Evolutionary conservation across 2,113 vertebrate species (phyloP), one percentile per base, ranked within the genome.

Genomic region (Ochotona curzoniae): DNA sequence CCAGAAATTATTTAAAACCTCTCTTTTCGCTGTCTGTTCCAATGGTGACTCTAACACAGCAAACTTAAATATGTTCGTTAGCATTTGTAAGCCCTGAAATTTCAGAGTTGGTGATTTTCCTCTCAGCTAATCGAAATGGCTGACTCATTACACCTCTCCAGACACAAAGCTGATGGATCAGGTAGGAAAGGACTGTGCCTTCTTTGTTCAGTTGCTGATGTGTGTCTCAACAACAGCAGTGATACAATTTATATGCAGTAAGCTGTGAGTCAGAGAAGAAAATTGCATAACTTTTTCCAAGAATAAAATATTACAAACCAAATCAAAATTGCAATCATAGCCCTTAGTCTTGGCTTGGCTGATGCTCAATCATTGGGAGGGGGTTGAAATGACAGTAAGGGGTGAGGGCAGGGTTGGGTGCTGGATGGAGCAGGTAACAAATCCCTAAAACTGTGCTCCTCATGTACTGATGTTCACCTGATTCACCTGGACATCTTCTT

Each of bases 61-160:
- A 89, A 74, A 85, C 17, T 73, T 96, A 93, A 79, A 67, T 67
- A 76, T 90, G 95, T 85, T 76, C 86, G 60, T 86, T 94, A 85
- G 80, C 11, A 0, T 86, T 80, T 93, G 28, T 49, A 76, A 83
- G 54, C 3, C 60, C 80, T 94, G 84, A 94, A 83, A 76, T 90
- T 83, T 92, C 87, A 93, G 61, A 95, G 69, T 61, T 61, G 69
- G 78, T 74, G 47, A 32, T 85, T 91, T 93, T 85, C 61, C 66
- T 90, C 74, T 94, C 10, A 15, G 54, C 76, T 73, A 25, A 74
- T 89, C 81, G 81, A 87, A 83, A 78, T 63, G 54, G 47, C 47
- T 87, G 83, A 64, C 66, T 89, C 38, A 83, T 85, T 82, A 75
- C 44, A 17, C 64, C 85, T 92, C 79, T 25, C 25, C 51, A 90